Conservation (phyloP, 2,797 vertebrate genomes). For the Tangara arthus region DNA sequence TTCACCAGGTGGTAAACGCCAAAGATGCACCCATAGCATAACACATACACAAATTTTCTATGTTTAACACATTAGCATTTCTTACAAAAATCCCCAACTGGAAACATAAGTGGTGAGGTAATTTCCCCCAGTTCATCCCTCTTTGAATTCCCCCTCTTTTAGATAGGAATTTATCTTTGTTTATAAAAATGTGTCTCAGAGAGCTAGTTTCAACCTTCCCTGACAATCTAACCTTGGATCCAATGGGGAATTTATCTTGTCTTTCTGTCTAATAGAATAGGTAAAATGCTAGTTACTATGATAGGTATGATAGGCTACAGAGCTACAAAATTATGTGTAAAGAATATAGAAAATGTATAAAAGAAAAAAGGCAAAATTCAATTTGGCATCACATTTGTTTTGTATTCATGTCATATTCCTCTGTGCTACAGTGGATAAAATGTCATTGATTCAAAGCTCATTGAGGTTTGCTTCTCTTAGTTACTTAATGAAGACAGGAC, state of each 20-base stretch:
- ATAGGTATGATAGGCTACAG: not conserved
- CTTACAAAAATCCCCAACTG: not conserved
- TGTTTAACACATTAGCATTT: not conserved
- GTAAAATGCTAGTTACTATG: not conserved
- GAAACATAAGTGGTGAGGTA: not conserved
- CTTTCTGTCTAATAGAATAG: not conserved
- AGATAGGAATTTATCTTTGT: not conserved
- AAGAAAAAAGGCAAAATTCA: not conserved
- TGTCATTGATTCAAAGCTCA: not conserved
- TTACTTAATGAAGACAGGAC: not conserved
- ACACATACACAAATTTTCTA: fast-evolving
- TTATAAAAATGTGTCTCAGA: not conserved
- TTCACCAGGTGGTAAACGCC: fast-evolving
- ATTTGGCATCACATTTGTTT: not conserved
- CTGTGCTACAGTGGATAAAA: not conserved
- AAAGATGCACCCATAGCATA: fast-evolving
- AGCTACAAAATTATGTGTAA: not conserved
- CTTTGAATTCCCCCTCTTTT: not conserved
- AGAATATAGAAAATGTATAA: not conserved
- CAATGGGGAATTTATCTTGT: not conserved
- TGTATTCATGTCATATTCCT: not conserved
- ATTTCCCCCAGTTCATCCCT: not conserved
- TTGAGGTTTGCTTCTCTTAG: not conserved
- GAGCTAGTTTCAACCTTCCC: not conserved
- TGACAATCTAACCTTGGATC: not conserved